Evolutionary conservation across 2,888 invertebrate genomes (phyloP).

Genomic region (Nemotelus nigrinus): DNA sequence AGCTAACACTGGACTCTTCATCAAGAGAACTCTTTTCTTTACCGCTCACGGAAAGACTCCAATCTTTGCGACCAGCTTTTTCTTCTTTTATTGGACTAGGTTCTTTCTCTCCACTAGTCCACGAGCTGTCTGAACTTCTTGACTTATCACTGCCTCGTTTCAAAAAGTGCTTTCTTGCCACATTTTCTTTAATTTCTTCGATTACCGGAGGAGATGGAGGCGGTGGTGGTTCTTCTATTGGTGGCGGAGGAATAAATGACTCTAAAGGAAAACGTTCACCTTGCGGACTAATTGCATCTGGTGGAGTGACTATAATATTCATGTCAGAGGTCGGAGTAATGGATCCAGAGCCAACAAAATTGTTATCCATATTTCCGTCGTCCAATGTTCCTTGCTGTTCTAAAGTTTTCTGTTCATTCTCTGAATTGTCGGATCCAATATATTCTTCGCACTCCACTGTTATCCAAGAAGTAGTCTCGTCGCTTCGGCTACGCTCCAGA

Average conservation of each 20-base stretch:
- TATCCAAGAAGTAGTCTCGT: slow-evolving; percentile 76
- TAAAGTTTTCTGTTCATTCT: slow-evolving; percentile 64
- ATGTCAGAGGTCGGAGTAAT: slow-evolving; percentile 61
- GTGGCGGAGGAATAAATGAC: slow-evolving; percentile 55
- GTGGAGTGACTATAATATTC: slow-evolving; percentile 71
- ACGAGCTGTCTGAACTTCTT: slow-evolving; percentile 81
- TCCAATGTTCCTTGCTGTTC: slow-evolving; percentile 70
- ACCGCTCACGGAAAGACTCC: slow-evolving; percentile 64
- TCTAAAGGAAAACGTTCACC: slow-evolving; percentile 66
- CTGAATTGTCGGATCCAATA: slow-evolving; percentile 73
- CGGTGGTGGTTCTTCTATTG: slow-evolving; percentile 11
- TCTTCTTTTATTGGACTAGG: slow-evolving; percentile 69
- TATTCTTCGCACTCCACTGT: slow-evolving; percentile 75
- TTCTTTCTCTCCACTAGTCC: slow-evolving; percentile 82
- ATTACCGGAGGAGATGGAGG: slow-evolving; percentile 42
- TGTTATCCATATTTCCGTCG: slow-evolving; percentile 67
- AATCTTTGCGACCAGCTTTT: slow-evolving; percentile 64
- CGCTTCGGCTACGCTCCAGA: slow-evolving; percentile 70
- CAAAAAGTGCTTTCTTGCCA: slow-evolving; percentile 52
- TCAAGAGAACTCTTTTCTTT: slow-evolving; percentile 75
- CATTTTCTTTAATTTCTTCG: slow-evolving; percentile 50
- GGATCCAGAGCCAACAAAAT: slow-evolving; percentile 65
- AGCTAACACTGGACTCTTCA: slow-evolving; percentile 79
- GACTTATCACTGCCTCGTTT: slow-evolving; percentile 80
- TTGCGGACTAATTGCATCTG: slow-evolving; percentile 70